Evolutionary conservation across 2,113 vertebrate species (phyloP), one percentile per base, ranked within the genome.

Genomic region (Platysteira castanea): DNA sequence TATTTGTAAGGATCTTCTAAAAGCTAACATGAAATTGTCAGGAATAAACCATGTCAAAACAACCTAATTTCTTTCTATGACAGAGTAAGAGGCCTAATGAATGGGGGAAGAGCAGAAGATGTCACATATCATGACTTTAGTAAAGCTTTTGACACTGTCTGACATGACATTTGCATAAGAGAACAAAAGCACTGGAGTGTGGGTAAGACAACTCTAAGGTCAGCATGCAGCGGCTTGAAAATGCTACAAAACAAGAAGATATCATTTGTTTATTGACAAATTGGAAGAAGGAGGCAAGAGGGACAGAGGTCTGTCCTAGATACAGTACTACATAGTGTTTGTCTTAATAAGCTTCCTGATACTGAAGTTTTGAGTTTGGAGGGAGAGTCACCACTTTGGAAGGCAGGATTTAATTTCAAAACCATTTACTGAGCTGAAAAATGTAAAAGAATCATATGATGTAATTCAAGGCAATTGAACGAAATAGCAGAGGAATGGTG

Each of bases 71-170:
- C 39, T 76, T 85, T 73, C 57, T 60, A 0, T 90, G 89, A 71
- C 85, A 92, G 49, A 2, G 2, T 56, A 93, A 85, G 56, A 76
- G 53, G 33, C 30, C 57, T 69, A 4, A 2, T 68, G 85, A 74
- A 79, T 73, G 73, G 50, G 21, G 49, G 70, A 85, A 81, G 39
- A 93, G 24, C 60, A 88, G 76, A 56, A 31, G n/a, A 83, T 93
- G 89, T 86, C 89, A 95, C n/a, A 49, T 76, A 92, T 44, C 44
- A 68, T 69, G 79, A 83, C 57, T 93, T 88, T 56, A 93, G 56
- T 92, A 92, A 80, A 61, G 75, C 70, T 88, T 95, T 83, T 90
- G 89, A 90, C 49, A 33, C 31, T 28, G 31, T 37, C 71, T 84
- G 87, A 77, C 87, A 56, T 10, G 56, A 54, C 26, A 84, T 84